These are phyloP conservation scores for Apistogramma diplotaenia DNA, from an alignment of 2,113 vertebrate species.

Conservation along the genomic window DNA sequence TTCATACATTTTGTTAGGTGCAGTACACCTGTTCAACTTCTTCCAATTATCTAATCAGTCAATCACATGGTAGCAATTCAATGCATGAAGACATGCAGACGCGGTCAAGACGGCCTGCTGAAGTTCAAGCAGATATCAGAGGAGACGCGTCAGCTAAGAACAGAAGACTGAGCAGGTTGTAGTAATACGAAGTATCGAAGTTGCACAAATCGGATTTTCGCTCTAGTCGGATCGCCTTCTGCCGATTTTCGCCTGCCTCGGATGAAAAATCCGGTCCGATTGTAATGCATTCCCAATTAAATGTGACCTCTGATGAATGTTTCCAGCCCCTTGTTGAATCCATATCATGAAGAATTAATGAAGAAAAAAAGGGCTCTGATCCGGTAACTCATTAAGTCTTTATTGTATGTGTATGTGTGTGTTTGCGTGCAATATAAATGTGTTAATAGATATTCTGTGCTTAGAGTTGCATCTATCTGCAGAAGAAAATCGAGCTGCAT, in stretches of 20 bases:
- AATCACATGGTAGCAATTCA: not conserved
- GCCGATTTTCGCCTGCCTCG: no score
- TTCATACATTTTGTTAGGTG: not conserved
- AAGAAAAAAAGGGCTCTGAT: not conserved
- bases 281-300: no score
- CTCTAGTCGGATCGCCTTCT: no score
- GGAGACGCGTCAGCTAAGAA: not conserved
- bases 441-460: not conserved
- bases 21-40: not conserved
- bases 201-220: no score
- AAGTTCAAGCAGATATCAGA: not conserved
- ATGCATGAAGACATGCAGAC: not conserved
- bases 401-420: no score
- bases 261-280: no score
- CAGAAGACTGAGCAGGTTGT: not conserved
- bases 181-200: no score
- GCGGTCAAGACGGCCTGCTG: accelerated
- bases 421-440: no score
- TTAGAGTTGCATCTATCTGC: not conserved
- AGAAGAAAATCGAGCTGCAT: not conserved
- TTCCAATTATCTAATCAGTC: not conserved
- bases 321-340: not conserved
- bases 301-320: no score
- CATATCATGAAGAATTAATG: not conserved
- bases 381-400: no score